Base-by-base conservation (phyloP, 2,797 vertebrate genomes). In the Sus cebifrons region DNA sequence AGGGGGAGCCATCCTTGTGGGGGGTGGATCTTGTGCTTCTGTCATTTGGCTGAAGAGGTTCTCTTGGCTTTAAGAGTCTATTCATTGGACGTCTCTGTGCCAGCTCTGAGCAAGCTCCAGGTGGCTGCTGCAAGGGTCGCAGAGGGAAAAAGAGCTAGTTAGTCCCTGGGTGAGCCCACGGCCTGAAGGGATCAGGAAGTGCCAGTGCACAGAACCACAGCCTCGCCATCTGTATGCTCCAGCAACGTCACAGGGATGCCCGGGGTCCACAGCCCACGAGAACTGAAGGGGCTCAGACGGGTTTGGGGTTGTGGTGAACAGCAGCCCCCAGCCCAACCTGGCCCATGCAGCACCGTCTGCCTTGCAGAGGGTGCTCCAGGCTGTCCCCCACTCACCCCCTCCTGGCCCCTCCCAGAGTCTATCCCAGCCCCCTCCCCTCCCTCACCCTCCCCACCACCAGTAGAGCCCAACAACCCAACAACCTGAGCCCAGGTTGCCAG, bases 291-390 rank as follows among this genome's bases (percentile, higher is more conserved):
- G 36, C 18, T 74, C 32, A 36, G 25, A 10, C 15, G 18, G 20
- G 9, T 9, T 67, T 58, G 56, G 18, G n/a, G 62, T 64, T 52
- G 40, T 32, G 5, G 58, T 56, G 49, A 71, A 68, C 5, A 4
- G 32, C 32, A 71, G 67, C 20, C 44, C 56, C 58, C 36, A n/a
- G 20, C 29, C 58, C 29, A 3, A 29, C 29, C 40, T 25, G 58
- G 14, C 40, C 86, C 16, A 29, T 54, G 36, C 56, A 74, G 3
- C 18, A 56, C n/a, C 49, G 25, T 58, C 54, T 40, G 4, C 44
- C 4, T 21, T 12, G 0, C 6, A 1, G 54, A 1, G 23, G 23
- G 17, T 56, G 23, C 62, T 49, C 29, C n/a, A 36, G 54, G 14
- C n/a, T 36, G 20, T 75, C 25, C 62, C 62, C 49, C 40, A 16